These are phyloP conservation scores for Strigamia transsilvanica DNA, from an alignment of 2,888 invertebrate species.

Conservation along the genomic window DNA sequence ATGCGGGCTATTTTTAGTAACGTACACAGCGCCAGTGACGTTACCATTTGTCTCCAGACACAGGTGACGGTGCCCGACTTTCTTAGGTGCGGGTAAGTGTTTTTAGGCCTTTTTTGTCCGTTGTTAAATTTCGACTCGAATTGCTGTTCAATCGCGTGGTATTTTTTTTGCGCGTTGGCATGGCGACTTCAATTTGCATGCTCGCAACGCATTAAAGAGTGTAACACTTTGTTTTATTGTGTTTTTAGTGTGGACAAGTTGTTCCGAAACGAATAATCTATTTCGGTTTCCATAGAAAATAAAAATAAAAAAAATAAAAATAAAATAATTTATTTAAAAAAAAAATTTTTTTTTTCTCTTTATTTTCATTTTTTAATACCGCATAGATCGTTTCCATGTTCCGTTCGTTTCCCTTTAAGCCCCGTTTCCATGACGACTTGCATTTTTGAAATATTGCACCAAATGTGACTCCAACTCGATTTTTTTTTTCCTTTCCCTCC, in stretches of 20 bases:
- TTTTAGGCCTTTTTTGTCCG: background rate
- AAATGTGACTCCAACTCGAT: background rate
- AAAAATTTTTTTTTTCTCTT: too few relatives aligned
- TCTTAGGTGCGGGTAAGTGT: background rate
- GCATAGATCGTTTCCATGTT: background rate
- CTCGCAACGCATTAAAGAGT: too few relatives aligned
- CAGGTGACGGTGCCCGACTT: constrained; percentile 2
- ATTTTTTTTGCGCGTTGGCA: background rate
- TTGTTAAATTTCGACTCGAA: background rate
- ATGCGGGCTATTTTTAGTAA: constrained; percentile 21
- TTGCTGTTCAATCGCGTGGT: background rate
- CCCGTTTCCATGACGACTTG: constrained; percentile 21
- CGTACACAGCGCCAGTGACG: constrained; percentile 28
- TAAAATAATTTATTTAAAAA: too few relatives aligned
- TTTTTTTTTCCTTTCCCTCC: too few relatives aligned
- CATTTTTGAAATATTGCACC: constrained; percentile 42
- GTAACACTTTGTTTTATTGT: background rate
- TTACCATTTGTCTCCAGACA: constrained; percentile 14
- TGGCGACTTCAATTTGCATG: too few relatives aligned
- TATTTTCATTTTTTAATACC: background rate
- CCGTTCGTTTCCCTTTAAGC: background rate
- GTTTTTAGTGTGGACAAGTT: too few relatives aligned
- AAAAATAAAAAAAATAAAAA: too few relatives aligned
- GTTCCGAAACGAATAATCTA: too few relatives aligned
- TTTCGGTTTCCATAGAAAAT: too few relatives aligned